phyloP scores from a whole-genome alignment of 2,888 invertebrate species.

The Tetragonisca angustula region DNA sequence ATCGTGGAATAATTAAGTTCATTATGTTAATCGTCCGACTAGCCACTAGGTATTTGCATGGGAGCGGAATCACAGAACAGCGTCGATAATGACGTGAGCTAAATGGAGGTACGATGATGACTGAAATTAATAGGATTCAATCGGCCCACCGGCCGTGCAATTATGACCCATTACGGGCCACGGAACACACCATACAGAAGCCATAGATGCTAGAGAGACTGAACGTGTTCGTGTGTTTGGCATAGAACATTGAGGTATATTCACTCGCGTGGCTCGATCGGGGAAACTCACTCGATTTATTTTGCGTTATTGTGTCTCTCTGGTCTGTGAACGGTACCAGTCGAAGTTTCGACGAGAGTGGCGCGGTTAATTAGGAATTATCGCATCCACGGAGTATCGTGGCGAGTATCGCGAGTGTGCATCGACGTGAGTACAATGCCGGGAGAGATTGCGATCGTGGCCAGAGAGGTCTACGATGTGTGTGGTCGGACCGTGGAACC shows the following conservation, averaged over 20 bases:
- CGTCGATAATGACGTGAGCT: neutral
- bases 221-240: neutral
- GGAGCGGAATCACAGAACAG: neutral
- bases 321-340: neutral
- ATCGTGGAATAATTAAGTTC: constrained; percentile 64
- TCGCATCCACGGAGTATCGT: neutral
- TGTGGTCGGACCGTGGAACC: neutral
- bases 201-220: neutral
- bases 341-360: neutral
- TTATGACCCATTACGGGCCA: constrained; percentile 8
- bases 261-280: too few relatives aligned
- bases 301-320: neutral
- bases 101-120: neutral
- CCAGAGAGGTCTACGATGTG: neutral
- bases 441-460: neutral
- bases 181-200: too few relatives aligned
- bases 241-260: neutral
- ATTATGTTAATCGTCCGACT: constrained; percentile 55
- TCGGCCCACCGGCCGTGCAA: constrained; percentile 20
- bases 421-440: neutral
- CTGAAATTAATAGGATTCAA: constrained; percentile 39
- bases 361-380: constrained; percentile 8
- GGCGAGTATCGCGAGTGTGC: neutral
- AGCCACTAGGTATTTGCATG: neutral
- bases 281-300: neutral